These are phyloP conservation scores for Drosophila villosipedis DNA, from an alignment of 2,888 invertebrate species.

Conservation along the genomic window DNA sequence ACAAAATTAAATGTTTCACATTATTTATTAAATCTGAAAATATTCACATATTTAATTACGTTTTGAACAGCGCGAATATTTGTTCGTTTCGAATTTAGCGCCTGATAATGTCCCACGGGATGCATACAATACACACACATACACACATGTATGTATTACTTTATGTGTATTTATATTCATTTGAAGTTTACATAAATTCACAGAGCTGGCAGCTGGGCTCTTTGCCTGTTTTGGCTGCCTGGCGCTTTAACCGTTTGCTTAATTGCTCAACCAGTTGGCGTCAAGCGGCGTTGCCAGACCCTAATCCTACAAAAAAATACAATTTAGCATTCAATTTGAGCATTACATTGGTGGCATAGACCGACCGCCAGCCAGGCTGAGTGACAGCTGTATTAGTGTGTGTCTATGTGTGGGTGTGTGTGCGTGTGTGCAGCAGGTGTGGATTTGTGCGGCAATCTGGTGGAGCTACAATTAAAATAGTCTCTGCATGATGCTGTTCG, in stretches of 20 bases:
- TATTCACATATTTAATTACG: conserved; percentile 12
- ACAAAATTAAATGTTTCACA: neutral
- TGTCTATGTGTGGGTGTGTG: neutral
- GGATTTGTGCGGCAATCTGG: conserved; percentile 27
- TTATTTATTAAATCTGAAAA: conserved; percentile 12
- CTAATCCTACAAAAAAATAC: conserved; percentile 21
- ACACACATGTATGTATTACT: conserved; percentile 4
- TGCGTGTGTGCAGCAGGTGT: conserved; percentile 25
- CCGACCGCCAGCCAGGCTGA: conserved; percentile 49
- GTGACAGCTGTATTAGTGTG: conserved; percentile 25
- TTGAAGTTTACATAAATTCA: conserved; percentile 60
- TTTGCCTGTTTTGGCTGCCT: conserved; percentile 22
- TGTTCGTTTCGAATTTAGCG: conserved; percentile 16
- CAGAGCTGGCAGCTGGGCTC: conserved; percentile 40
- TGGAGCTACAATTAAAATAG: conserved; percentile 46
- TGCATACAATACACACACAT: neutral
- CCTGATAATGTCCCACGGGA: conserved; percentile 11
- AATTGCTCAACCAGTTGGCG: conserved; percentile 77
- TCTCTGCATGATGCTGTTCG: conserved; percentile 3
- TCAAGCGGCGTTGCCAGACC: conserved; percentile 49
- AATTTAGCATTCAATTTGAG: conserved; percentile 46
- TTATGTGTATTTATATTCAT: conserved; percentile 37
- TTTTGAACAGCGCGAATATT: conserved; percentile 22
- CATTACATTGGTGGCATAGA: conserved; percentile 9
- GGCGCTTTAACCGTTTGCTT: conserved; percentile 57